These are phyloP conservation scores for Ypsolopha sequella DNA, from an alignment of 2,888 invertebrate species.

Conservation along the genomic window DNA sequence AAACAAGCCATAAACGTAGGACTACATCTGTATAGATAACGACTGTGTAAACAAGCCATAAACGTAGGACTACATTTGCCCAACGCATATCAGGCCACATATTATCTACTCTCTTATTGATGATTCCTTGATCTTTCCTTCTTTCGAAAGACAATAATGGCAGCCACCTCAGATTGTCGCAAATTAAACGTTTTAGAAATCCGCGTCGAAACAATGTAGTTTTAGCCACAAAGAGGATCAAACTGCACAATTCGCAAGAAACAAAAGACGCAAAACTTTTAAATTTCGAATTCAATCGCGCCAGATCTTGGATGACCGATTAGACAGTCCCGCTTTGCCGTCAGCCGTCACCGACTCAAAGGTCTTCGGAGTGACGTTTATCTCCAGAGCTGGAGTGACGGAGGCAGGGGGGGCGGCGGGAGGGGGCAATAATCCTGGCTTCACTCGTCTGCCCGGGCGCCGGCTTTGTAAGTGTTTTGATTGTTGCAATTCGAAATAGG, in stretches of 20 bases:
- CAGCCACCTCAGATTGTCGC: not conserved
- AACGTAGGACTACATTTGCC: too few species aligned
- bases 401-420: not conserved
- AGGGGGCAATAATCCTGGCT: constrained; percentile 8
- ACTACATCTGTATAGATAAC: too few species aligned
- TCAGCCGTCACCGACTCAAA: constrained; percentile 1
- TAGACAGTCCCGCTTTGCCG: constrained; percentile 9
- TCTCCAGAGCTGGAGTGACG: constrained; percentile 7
- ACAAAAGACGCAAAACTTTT: not conserved
- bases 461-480: not conserved
- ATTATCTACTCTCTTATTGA: too few species aligned
- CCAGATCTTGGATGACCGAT: constrained; percentile 10
- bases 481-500: not conserved
- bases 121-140: too few species aligned
- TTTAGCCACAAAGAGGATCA: not conserved
- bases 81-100: too few species aligned
- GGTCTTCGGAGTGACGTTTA: constrained; percentile 14
- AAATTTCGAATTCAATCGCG: not conserved
- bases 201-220: not conserved
- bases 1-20: too few species aligned
- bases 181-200: not conserved
- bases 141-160: too few species aligned
- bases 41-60: too few species aligned
- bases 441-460: constrained; percentile 3
- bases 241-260: not conserved